Conservation (phyloP, 2,113 vertebrate species). For the Ondatra zibethicus region DNA sequence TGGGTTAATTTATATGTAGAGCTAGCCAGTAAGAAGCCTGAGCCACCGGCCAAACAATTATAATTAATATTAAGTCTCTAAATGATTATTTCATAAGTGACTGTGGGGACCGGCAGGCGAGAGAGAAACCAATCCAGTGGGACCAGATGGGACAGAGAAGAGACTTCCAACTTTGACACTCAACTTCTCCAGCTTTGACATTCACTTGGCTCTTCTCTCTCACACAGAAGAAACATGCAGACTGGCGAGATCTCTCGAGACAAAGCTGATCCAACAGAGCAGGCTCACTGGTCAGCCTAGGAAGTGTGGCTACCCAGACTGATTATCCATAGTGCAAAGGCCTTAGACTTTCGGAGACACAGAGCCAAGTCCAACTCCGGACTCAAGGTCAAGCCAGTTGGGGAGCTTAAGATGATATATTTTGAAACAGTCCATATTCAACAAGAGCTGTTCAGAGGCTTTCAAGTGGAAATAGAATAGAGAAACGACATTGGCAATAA, state of each 20-base stretch:
- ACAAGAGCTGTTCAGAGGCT: neutral
- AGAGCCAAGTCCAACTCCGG: neutral
- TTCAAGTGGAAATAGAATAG: neutral
- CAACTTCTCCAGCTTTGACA: neutral
- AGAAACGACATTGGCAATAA: neutral
- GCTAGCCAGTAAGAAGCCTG: no score
- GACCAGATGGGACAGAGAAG: no score
- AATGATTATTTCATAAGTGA: no score
- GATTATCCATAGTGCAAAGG: neutral
- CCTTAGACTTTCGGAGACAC: neutral
- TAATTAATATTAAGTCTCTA: no score
- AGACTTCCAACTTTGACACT: no score
- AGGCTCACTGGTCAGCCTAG: neutral
- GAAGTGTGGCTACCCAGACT: neutral
- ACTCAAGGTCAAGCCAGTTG: neutral
- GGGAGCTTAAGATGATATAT: conserved; percentile 21
- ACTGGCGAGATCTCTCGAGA: neutral
- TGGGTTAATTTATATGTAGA: no score
- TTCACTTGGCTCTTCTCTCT: neutral
- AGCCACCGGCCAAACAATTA: no score
- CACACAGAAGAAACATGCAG: conserved; percentile 13
- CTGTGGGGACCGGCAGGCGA: no score
- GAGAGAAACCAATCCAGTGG: no score
- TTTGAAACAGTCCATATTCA: conserved; percentile 17
- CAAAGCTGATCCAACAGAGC: neutral